Conservation (phyloP, 2,888 invertebrate genomes). For the Eretmocerus hayati region DNA sequence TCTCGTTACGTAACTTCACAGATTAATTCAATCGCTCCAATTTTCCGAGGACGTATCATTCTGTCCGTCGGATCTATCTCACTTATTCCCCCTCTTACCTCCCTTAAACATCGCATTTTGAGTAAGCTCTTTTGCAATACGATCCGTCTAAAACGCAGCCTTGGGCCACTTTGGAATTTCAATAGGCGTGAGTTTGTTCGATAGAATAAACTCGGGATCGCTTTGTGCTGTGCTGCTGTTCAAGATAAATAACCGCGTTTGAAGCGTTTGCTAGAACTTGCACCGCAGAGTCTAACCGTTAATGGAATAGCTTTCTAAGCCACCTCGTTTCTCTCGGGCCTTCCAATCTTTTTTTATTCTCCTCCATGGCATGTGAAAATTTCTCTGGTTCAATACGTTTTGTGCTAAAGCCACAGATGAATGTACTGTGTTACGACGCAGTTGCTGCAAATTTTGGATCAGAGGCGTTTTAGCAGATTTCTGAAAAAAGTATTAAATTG, state of each 20-base stretch:
- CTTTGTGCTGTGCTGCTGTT: background rate
- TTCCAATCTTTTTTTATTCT: background rate
- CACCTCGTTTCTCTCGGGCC: background rate
- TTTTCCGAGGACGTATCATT: too few species aligned
- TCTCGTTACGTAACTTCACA: too few species aligned
- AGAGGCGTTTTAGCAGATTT: too few species aligned
- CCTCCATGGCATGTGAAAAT: background rate
- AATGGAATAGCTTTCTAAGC: conserved; percentile 9
- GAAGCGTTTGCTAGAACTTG: background rate
- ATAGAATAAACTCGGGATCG: conserved; percentile 8
- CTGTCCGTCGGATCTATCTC: too few species aligned
- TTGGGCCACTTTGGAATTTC: conserved; percentile 10
- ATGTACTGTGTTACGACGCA: too few species aligned
- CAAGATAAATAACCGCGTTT: conserved; percentile 14
- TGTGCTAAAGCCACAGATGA: too few species aligned
- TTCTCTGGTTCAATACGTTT: background rate
- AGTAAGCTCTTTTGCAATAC: too few species aligned
- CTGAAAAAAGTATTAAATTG: too few species aligned
- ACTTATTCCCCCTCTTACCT: too few species aligned
- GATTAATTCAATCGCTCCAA: too few species aligned
- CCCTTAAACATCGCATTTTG: too few species aligned
- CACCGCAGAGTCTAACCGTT: background rate
- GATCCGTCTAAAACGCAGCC: conserved; percentile 8
- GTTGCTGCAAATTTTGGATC: too few species aligned
- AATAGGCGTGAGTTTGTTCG: conserved; percentile 3